Base-by-base conservation (phyloP, 2,113 vertebrate species). In the Stigmatopora argus region DNA sequence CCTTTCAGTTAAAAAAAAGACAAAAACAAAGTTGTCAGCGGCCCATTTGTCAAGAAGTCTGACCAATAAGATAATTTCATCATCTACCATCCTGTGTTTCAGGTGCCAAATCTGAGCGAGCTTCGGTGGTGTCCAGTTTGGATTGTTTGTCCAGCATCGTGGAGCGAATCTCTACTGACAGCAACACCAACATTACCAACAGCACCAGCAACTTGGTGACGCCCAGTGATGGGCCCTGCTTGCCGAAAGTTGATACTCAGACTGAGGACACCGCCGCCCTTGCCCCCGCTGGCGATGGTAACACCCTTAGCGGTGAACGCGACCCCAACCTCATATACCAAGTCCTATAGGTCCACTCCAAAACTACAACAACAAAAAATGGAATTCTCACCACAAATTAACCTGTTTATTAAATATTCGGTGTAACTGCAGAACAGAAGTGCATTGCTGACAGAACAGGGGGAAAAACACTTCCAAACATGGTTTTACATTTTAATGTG, bases 111-210 rank as follows among this genome's bases (percentile, higher is more conserved):
- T 90, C 87, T 58, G 89, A 89, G 34, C 94, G 96, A 67, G 92
- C 79, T 72, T 87, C 93, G 0, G 93, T 94, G 13, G 93, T 98
- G 57, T 99, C 96, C 73, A 99, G 96, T 72, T 90, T 99, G 2
- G 96, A 98, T 57, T 99, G 95, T 66, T 91, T 99, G 74, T 98
- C 96, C 69, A 99, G 95, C 90, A 99, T 99, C 53, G 97, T 99
- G 71, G 94, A 99, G 89, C 90, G 97, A 67, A 99, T 99, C 91
- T 96, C 95, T 64, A 98, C 94, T 0, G 94, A 95, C 23, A 53
- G 79, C 86, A 31, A 89, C 59, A 7, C 19, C 57, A 7, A 11
- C 46, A 83, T 84, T 44, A 79, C 84, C 31, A 88, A 87, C 3
- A 87, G 80, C 56, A 41, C 38, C 38, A 26, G 11, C 59, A 45